phyloP scores from a whole-genome alignment of 2,113 vertebrate species.

The Pedetes capensis region DNA sequence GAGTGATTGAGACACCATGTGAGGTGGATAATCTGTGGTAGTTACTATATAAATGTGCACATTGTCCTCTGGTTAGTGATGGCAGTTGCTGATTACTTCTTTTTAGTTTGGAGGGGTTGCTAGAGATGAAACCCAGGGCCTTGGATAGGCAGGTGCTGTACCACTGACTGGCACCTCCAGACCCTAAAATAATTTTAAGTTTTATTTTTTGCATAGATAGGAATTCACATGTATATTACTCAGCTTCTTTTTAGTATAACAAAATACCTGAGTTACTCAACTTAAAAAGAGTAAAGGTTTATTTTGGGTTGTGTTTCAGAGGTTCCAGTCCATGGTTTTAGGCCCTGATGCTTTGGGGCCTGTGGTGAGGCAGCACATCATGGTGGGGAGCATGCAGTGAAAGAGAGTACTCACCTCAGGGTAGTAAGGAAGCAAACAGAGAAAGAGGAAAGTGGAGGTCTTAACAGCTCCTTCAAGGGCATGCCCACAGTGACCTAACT shows the following conservation, averaged over 20 bases:
- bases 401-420: not conserved
- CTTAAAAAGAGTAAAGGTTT: not conserved
- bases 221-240: not conserved
- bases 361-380: not conserved
- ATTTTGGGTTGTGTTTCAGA: not conserved
- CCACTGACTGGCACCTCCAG: not conserved
- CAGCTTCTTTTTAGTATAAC: not conserved
- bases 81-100: not conserved
- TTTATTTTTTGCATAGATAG: conserved; percentile 1
- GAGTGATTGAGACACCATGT: not conserved
- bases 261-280: too few relatives aligned
- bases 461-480: not conserved
- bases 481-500: not conserved
- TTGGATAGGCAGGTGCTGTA: not conserved
- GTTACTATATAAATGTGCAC: not conserved
- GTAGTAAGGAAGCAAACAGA: not conserved
- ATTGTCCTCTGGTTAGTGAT: not conserved
- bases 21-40: not conserved
- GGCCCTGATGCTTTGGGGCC: not conserved
- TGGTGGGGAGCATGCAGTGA: not conserved
- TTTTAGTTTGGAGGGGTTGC: not conserved
- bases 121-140: not conserved
- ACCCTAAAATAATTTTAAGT: not conserved
- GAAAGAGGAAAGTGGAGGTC: not conserved
- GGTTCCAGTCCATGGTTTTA: not conserved